Evolutionary conservation across 1,140 invertebrate species (phyloP), one percentile per base, ranked within the genome.

Genomic region (Lysiphlebus fabarum): DNA sequence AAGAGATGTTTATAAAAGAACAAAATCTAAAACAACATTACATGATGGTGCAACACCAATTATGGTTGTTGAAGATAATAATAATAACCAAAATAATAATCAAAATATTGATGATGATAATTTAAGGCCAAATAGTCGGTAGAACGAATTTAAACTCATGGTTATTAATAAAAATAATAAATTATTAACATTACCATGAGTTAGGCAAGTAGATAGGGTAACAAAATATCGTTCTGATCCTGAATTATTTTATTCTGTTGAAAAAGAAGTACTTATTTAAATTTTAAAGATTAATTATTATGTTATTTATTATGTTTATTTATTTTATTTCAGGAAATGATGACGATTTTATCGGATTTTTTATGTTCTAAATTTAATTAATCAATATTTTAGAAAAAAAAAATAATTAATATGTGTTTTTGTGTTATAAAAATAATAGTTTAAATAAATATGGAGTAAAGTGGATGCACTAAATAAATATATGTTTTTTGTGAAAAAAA

Each of bases 1-100:
- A 0, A 76, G 82, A 17, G 85, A 86, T 48, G 78, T 82, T 7
- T 87, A 84, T 67, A 82, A 84, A 64, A 77, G 81, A 48, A 84
- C 85, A 6, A 72, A 77, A 41, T 84, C 81, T 6, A 84, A 83
- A 63, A 80, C 82, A 11, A 85, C 85, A 63, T 70, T 88, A 1
- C 81, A 84, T 67, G 86, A 88, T 67, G 86, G 86, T 0, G 86
- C 85, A 11, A 87, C 85, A 6, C 86, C 86, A 0, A 87, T 88
- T 59, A 79, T 86, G 62, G 82, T 87, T 2, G 76, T 82, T 5
- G 83, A 85, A 43, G 83, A 84, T 48, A 63, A 72, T 48, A 65
- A 72, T 47, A 66, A 70, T 11, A n/a, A n/a, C n/a, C n/a, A n/a
- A n/a, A n/a, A n/a, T n/a, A 68, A 67, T 48, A 67, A 12, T 33